Evolutionary conservation across 2,113 vertebrate genomes (phyloP).

Genomic region (Meles meles): DNA sequence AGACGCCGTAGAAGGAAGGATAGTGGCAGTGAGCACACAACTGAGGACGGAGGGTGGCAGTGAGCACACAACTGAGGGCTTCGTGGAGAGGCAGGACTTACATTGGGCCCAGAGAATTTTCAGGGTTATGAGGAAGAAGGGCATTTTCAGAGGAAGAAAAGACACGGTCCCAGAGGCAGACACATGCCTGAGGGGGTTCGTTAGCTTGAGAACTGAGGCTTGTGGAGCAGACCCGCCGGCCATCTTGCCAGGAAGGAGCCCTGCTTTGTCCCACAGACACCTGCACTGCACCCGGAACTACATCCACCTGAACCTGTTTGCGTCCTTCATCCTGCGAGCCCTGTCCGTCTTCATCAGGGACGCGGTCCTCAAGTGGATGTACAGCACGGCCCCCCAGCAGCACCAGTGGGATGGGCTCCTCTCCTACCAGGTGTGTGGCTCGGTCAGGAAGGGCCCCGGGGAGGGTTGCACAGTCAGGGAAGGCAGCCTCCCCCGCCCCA

Average conservation of each 20-base stretch:
- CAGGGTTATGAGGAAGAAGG: not conserved
- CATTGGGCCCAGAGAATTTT: not conserved
- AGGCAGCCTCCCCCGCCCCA: not conserved
- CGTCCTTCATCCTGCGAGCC: slow-evolving; percentile 95
- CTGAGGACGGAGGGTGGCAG: not conserved
- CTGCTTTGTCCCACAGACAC: slow-evolving; percentile 84
- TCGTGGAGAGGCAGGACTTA: not conserved
- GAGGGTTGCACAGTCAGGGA: accelerated
- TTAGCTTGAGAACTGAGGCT: not conserved
- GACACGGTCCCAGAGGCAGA: not conserved
- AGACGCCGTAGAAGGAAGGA: not conserved
- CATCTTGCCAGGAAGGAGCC: not conserved
- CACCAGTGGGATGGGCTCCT: slow-evolving; percentile 85
- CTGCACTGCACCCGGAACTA: slow-evolving; percentile 97
- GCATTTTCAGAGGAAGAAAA: not conserved
- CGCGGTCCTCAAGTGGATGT: slow-evolving; percentile 87
- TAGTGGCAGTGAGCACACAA: not conserved
- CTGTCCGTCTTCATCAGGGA: slow-evolving; percentile 94
- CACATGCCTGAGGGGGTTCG: accelerated
- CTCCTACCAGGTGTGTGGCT: slow-evolving; percentile 85
- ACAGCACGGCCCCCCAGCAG: slow-evolving; percentile 83
- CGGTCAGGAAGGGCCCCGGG: not conserved
- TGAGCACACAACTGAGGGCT: not conserved
- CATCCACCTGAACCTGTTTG: slow-evolving; percentile 97
- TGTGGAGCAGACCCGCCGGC: not conserved